Conservation (phyloP, 2,797 vertebrate genomes). For the Myotis myotis region DNA sequence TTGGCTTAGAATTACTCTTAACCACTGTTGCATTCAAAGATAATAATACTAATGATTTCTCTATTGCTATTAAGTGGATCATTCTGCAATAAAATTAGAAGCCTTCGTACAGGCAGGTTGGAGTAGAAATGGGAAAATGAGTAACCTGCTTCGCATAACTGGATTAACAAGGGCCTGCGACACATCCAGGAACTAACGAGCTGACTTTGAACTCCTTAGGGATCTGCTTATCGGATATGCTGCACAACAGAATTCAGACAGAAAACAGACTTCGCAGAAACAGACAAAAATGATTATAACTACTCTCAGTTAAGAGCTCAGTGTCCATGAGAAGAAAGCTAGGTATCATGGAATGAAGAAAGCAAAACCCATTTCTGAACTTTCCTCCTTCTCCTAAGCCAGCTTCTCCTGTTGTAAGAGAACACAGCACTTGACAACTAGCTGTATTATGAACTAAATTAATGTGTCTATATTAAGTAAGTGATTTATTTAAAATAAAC, state of each 20-base stretch:
- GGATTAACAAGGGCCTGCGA: slow-evolving; percentile 39
- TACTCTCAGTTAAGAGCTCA: not conserved
- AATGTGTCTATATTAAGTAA: slow-evolving; percentile 32
- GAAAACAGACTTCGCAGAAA: slow-evolving; percentile 67
- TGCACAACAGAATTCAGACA: slow-evolving; percentile 56
- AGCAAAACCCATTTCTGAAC: not conserved
- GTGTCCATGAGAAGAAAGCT: not conserved
- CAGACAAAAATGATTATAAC: slow-evolving; percentile 20
- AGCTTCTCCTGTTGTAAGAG: not conserved
- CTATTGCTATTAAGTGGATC: not conserved
- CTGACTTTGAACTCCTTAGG: slow-evolving; percentile 35
- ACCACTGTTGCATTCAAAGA: not conserved
- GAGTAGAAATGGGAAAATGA: slow-evolving; percentile 33
- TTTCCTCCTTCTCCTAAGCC: not conserved
- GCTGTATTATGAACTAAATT: not conserved
- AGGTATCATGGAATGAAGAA: not conserved
- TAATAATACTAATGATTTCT: not conserved
- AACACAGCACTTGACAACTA: not conserved
- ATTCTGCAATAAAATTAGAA: slow-evolving; percentile 48
- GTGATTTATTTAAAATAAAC: slow-evolving; percentile 13
- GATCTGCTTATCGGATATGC: slow-evolving; percentile 70
- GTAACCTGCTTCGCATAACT: slow-evolving; percentile 33
- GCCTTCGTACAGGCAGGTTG: not conserved
- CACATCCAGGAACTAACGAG: not conserved
- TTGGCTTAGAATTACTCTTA: slow-evolving; percentile 21